Conservation (phyloP, 2,888 invertebrate species). For the Drosophila eohydei region DNA sequence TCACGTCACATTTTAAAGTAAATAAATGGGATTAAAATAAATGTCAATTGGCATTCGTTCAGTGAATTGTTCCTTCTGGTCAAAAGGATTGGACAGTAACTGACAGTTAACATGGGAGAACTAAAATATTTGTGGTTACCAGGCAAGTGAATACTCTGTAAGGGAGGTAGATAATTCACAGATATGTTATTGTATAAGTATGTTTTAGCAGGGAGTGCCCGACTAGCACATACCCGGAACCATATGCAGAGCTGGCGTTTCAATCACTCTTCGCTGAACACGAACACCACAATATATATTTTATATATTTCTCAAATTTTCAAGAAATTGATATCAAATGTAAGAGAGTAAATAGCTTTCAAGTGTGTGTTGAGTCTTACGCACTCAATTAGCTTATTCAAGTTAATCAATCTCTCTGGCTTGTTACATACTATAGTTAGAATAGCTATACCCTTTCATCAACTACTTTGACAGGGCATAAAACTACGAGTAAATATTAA, state of each 20-base stretch:
- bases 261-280: too few relatives aligned
- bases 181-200: neutral
- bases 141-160: slow-evolving; percentile 1
- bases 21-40: slow-evolving; percentile 52
- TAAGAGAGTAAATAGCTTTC: too few relatives aligned
- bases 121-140: neutral
- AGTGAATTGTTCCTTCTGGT: slow-evolving; percentile 13
- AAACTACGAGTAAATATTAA: slow-evolving; percentile 20
- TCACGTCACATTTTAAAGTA: slow-evolving; percentile 30
- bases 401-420: too few relatives aligned
- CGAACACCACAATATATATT: too few relatives aligned
- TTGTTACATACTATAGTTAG: neutral
- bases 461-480: neutral
- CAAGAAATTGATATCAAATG: too few relatives aligned
- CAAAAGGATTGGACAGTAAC: slow-evolving; percentile 19
- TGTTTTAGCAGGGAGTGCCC: neutral
- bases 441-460: neutral
- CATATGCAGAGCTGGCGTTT: too few relatives aligned
- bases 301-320: too few relatives aligned
- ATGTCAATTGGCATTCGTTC: slow-evolving; percentile 50
- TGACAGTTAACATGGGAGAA: slow-evolving; percentile 13
- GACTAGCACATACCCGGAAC: neutral
- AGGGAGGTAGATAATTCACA: neutral
- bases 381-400: too few relatives aligned
- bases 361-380: too few relatives aligned